phyloP scores from a whole-genome alignment of 2,888 invertebrate genomes.

The Cepaea hortensis region DNA sequence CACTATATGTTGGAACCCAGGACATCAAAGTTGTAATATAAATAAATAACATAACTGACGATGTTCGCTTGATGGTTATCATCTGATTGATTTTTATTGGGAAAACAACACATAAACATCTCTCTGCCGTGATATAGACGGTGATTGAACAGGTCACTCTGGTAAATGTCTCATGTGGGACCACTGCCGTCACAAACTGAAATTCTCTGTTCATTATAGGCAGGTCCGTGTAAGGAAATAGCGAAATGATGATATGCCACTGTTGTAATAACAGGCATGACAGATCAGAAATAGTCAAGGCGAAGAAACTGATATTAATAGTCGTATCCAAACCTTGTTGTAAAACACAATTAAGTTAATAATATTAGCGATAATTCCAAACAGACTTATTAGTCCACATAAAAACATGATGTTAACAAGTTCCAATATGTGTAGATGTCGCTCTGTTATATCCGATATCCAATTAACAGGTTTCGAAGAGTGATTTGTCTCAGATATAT shows the following conservation, averaged over 20 bases:
- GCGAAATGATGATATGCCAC: neutral
- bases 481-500: too few relatives aligned
- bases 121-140: conserved; percentile 27
- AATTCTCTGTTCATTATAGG: neutral
- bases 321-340: conserved; percentile 23
- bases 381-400: neutral
- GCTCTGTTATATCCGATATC: too few relatives aligned
- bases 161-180: neutral
- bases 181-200: neutral
- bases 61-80: conserved; percentile 13
- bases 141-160: conserved; percentile 7
- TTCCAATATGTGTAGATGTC: too few relatives aligned
- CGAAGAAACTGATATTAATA: conserved; percentile 30
- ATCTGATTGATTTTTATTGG: conserved; percentile 24
- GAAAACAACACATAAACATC: conserved; percentile 21
- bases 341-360: conserved; percentile 29
- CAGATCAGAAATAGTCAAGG: conserved; percentile 26
- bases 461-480: too few relatives aligned
- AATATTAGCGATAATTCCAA: conserved; percentile 7
- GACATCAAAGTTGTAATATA: neutral
- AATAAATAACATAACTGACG: neutral
- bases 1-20: neutral
- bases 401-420: neutral
- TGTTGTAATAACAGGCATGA: neutral
- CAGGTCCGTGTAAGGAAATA: neutral